Base-by-base conservation (phyloP, 2,888 invertebrate genomes). In the Gandaritis pyraliata region DNA sequence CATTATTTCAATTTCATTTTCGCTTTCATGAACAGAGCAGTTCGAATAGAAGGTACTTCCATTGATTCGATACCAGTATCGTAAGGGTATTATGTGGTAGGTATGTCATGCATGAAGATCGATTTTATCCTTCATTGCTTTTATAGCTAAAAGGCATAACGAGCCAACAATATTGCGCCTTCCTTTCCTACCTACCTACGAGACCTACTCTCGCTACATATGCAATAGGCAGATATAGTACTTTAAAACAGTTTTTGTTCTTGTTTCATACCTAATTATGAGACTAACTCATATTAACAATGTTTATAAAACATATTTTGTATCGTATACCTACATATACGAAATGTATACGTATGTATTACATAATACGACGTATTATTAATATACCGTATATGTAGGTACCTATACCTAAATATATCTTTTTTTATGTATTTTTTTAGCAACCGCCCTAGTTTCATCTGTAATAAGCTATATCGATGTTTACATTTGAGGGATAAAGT, bases 31-130 rank as follows among this genome's bases (percentile, higher is more conserved):
- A 53, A 59, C 58, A 52, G 36, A 13, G 29, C 33, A 33, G 39
- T 64, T 47, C 46, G 29, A 30, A 53, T 36, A 12, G 29, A 12
- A 56, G 39, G 38, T 59, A 58, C 33, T 43, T 54, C 43, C 53
- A 57, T 61, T 59, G 65, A 61, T 67, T 50, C 49, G 53, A 64
- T 64, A 30, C 55, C 52, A 57, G 58, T 59, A 61, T 48, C 61
- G 56, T 63, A 66, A 64, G 58, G 68, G 61, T 58, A 69, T 69
- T 54, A 54, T 68, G 70, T 70, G 66, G 49, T 66, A 67, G 66
- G 49, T 66, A 67, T 63, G 71, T 78, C 76, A 80, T 68, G 81
- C 82, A 72, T 82, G 76, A 82, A 83, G 83, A 82, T 80, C 71
- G 65, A 80, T 82, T 86, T 81, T 72, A 78, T 71, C 61, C 75